Evolutionary conservation across 2,888 invertebrate species (phyloP).

Genomic region (Erebia epiphron): DNA sequence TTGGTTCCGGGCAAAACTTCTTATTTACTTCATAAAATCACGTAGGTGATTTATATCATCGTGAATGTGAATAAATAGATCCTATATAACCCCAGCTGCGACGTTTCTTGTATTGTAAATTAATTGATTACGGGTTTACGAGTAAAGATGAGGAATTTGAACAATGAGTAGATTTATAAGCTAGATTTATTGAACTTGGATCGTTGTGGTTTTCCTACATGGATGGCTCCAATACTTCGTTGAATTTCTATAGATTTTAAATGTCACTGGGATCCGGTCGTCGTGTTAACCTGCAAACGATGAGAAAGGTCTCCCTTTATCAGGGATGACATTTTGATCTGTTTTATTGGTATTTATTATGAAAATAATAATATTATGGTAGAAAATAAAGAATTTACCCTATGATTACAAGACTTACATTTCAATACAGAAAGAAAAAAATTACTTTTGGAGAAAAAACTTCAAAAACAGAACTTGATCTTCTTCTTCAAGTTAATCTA

Average conservation of each 20-base stretch:
- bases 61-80: slow-evolving; percentile 4
- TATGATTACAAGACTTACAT: no score
- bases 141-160: slow-evolving; percentile 12
- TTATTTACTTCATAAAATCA: no score
- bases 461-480: neutral
- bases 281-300: slow-evolving; percentile 40
- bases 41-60: no score
- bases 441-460: neutral
- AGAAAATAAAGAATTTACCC: slow-evolving; percentile 7
- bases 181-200: slow-evolving; percentile 42
- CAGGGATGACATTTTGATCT: slow-evolving; percentile 36
- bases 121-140: slow-evolving; percentile 13
- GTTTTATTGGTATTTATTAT: slow-evolving; percentile 21
- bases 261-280: slow-evolving; percentile 66
- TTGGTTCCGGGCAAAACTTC: no score
- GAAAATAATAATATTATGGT: slow-evolving; percentile 15
- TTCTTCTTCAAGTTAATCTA: neutral
- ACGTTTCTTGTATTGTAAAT: slow-evolving; percentile 6
- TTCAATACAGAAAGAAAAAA: neutral
- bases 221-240: slow-evolving; percentile 48
- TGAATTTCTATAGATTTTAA: slow-evolving; percentile 62
- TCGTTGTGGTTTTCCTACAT: slow-evolving; percentile 37
- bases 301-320: slow-evolving; percentile 37
- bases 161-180: slow-evolving; percentile 26
- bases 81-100: neutral